phyloP scores from a whole-genome alignment of 2,888 invertebrate genomes.

The Zygaena filipendulae region DNA sequence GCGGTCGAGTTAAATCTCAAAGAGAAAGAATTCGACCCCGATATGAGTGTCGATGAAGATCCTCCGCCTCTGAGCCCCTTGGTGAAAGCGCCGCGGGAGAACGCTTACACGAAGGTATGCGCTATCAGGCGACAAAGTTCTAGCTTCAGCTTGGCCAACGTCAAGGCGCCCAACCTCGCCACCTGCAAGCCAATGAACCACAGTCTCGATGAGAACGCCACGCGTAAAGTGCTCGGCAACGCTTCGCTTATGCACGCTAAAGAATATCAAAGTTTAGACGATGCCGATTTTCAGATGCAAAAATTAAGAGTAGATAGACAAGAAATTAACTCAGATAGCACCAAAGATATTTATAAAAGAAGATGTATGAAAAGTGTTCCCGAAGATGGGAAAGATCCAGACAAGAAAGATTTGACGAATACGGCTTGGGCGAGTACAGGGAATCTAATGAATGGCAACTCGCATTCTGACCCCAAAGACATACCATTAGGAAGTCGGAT shows the following conservation, averaged over 20 bases:
- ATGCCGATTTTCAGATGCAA: constrained; percentile 53
- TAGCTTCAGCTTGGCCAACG: constrained; percentile 76
- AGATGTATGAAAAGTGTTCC: constrained; percentile 49
- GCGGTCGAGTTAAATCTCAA: constrained; percentile 74
- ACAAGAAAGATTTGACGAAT: constrained; percentile 22
- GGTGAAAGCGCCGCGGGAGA: constrained; percentile 81
- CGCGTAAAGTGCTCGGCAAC: constrained; percentile 41
- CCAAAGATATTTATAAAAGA: constrained; percentile 27
- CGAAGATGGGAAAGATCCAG: constrained; percentile 34
- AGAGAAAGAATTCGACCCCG: constrained; percentile 75
- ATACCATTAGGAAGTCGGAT: constrained; percentile 53
- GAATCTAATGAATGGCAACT: constrained; percentile 43
- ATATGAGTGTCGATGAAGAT: constrained; percentile 41
- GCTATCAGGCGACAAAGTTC: constrained; percentile 88
- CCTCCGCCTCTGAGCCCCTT: constrained; percentile 78
- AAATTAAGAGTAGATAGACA: constrained; percentile 27
- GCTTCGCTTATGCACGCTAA: constrained; percentile 63
- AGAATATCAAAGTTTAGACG: constrained; percentile 77
- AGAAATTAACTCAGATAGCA: constrained; percentile 26
- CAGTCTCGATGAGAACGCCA: constrained; percentile 78
- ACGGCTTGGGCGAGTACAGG: constrained; percentile 39
- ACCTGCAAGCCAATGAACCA: constrained; percentile 75
- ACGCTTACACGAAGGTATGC: constrained; percentile 90
- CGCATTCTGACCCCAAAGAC: constrained; percentile 31
- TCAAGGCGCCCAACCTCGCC: constrained; percentile 61